Conservation (phyloP, 53 echinoderm and acorn worm species). For the Stichopus horrens region DNA sequence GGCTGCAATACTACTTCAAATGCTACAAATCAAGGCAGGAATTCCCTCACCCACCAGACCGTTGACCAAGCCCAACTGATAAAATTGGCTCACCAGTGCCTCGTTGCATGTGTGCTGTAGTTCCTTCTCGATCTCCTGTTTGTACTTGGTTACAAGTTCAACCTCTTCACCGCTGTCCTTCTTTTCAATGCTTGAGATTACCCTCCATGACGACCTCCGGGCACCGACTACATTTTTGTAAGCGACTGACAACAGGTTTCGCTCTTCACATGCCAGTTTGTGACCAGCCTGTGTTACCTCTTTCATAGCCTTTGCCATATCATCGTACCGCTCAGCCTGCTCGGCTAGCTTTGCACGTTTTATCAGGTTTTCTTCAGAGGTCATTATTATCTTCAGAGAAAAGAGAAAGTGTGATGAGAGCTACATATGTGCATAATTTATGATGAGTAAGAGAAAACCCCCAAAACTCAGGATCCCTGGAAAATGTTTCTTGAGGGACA, state of each 20-base stretch:
- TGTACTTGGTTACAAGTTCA: conserved; percentile 68
- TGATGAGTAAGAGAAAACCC: background rate
- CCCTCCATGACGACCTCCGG: conserved; percentile 98
- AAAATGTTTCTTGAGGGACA: background rate
- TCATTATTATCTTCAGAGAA: conserved; percentile 43
- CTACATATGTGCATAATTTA: conserved; percentile 6
- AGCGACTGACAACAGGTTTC: conserved; percentile 97
- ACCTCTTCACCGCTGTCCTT: conserved; percentile 70
- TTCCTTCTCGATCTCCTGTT: conserved; percentile 83
- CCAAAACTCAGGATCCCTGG: background rate
- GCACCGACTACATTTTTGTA: conserved; percentile 99
- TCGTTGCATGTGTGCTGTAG: conserved; percentile 84
- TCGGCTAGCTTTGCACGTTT: conserved; percentile 93
- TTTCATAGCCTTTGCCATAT: conserved; percentile 96
- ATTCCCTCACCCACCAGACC: no score
- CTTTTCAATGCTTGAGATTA: conserved; percentile 93
- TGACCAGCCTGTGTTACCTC: conserved; percentile 63
- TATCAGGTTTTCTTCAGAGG: conserved; percentile 35
- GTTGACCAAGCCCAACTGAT: no score
- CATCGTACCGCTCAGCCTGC: conserved; percentile 99
- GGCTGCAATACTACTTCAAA: no score
- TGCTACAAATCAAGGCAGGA: no score
- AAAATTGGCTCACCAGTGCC: conserved; percentile 75
- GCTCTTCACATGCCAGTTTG: conserved; percentile 75
- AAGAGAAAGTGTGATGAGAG: conserved; percentile 44